Evolutionary conservation across 2,888 invertebrate genomes (phyloP), one percentile per base, ranked within the genome.

Genomic region (Fabriciana adippe): DNA sequence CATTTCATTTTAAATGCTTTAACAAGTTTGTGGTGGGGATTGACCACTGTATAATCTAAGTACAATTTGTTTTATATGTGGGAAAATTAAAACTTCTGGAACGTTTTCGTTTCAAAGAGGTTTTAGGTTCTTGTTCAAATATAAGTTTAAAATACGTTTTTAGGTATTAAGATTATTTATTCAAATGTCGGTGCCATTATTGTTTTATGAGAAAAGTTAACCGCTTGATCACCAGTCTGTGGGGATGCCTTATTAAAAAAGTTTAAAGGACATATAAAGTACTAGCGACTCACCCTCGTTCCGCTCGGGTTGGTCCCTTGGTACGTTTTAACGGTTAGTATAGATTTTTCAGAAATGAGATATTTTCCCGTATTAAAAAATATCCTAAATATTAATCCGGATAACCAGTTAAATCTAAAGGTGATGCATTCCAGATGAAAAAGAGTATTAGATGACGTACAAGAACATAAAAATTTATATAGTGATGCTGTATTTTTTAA

Each of bases 221-320:
- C 78, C 81, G 79, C 82, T 87, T 86, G 86, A 79, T 67, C 77
- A 74, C 78, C 75, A 71, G 62, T 64, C 78, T 74, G 79, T 73
- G 69, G 35, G 68, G 54, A 50, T 66, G 80, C 80, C 78, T 85
- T 88, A 89, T 89, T 88, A 88, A 88, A 89, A 89, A 89, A 88
- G 87, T 89, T 86, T 62, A 78, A 81, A 79, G 72, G 16, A 51
- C 35, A 41, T 51, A 61, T 51, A 50, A 61, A 53, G 15, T 8
- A 18, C 18, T 18, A 18, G 18, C 18, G 18, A 18, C 18, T 18
- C 18, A 18, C 18, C 18, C 18, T 18, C 18, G 18, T 2, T 18
- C 18, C 18, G 18, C 18, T 18, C 18, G 18, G 2, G 1, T 18
- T 18, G 18, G 18, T 18, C 18, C 2, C 18, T 18, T 18, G 18